Percentiles rank a stretch among this genome's conserved stretches.
Conservation (phyloP, 2,888 invertebrate species). For the Flexamia atlantica region DNA sequence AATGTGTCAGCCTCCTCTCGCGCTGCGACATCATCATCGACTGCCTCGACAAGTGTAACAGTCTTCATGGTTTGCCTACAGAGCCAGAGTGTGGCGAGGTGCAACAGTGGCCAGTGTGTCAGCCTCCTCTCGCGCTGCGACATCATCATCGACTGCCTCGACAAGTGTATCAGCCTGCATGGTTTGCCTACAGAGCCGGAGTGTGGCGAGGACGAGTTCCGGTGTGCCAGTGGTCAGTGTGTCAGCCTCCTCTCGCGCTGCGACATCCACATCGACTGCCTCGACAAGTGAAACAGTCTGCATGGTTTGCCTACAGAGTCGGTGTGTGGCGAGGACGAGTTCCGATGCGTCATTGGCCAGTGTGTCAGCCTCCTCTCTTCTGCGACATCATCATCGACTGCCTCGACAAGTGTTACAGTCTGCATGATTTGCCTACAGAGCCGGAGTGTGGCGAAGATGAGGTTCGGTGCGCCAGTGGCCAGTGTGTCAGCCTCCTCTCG, state of each 20-base stretch:
- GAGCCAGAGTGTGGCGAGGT: no score
- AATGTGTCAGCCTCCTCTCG: no score
- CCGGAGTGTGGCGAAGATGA: conserved; percentile 64
- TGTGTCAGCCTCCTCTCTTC: conserved; percentile 66
- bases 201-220: conserved; percentile 67
- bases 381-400: conserved; percentile 75
- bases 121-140: conserved; percentile 72
- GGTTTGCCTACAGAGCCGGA: not conserved
- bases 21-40: no score
- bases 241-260: conserved; percentile 70
- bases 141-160: conserved; percentile 74
- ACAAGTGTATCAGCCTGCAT: conserved; percentile 68
- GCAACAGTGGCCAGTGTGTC: conserved; percentile 70
- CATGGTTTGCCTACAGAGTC: not conserved
- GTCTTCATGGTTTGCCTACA: no score
- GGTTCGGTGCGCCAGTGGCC: conserved; percentile 68
- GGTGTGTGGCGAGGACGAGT: conserved; percentile 66
- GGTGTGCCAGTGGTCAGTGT: conserved; percentile 69
- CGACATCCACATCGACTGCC: conserved; percentile 74
- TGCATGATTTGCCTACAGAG: not conserved
- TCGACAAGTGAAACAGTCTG: conserved; percentile 70
- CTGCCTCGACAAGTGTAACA: no score
- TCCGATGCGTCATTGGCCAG: conserved; percentile 68
- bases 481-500: conserved; percentile 67
- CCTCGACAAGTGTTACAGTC: conserved; percentile 69